Evolutionary conservation across 2,113 vertebrate genomes (phyloP).

Genomic region (Balaeniceps rex): DNA sequence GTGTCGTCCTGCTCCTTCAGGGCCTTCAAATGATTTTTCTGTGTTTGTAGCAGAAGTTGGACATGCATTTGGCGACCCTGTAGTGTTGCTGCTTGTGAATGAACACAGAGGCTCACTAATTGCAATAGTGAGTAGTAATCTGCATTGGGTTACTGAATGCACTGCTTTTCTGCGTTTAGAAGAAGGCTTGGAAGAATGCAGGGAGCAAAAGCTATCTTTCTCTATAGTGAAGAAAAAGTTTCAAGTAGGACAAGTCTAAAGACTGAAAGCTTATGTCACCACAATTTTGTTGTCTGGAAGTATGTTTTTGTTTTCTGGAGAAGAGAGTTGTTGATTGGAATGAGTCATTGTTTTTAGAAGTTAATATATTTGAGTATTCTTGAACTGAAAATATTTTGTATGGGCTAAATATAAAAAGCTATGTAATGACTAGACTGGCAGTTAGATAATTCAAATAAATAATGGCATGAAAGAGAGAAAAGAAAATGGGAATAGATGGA

Average conservation of each 20-base stretch:
- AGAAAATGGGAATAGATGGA: not conserved
- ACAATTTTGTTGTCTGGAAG: not conserved
- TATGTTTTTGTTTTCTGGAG: not conserved
- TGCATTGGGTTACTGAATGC: no score
- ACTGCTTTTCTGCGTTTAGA: not conserved
- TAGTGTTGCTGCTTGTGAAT: not conserved
- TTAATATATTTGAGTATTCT: not conserved
- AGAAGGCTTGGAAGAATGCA: not conserved
- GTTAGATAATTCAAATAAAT: not conserved
- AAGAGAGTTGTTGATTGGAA: not conserved
- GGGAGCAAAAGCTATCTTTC: not conserved
- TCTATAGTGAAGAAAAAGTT: not conserved
- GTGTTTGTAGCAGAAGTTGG: not conserved
- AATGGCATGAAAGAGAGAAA: not conserved
- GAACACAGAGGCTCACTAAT: not conserved
- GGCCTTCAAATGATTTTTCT: not conserved
- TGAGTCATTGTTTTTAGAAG: not conserved
- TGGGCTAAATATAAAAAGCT: not conserved
- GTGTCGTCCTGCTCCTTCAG: not conserved
- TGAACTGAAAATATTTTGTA: not conserved
- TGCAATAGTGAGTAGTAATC: not conserved
- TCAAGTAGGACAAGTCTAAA: not conserved
- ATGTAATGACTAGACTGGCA: not conserved
- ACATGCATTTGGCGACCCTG: rapidly evolving
- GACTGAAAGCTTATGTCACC: not conserved